These are phyloP conservation scores for Oxyteleia sp. DNA, from an alignment of 2,888 invertebrate genomes.

Conservation along the genomic window DNA sequence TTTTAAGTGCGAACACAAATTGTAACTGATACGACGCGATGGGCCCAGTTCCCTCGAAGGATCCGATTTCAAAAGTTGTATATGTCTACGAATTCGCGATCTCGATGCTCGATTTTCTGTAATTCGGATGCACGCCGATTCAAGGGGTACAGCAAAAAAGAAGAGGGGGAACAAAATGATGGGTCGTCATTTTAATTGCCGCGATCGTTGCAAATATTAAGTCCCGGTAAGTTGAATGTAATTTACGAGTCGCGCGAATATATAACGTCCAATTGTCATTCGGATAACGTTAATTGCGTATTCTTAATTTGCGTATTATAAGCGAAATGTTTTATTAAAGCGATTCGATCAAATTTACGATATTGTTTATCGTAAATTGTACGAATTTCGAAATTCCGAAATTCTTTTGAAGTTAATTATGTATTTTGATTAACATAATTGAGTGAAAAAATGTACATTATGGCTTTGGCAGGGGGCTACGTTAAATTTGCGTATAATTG, in stretches of 20 bases:
- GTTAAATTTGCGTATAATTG: not conserved
- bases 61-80: conserved; percentile 86
- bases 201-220: conserved; percentile 20
- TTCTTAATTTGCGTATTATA: conserved; percentile 34
- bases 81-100: conserved; percentile 69
- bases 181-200: conserved; percentile 44
- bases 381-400: conserved; percentile 40
- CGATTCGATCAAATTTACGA: conserved; percentile 35
- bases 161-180: not conserved
- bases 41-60: conserved; percentile 79
- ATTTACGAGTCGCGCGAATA: conserved; percentile 14
- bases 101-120: conserved; percentile 72
- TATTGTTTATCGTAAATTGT: conserved; percentile 34
- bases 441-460: conserved; percentile 38
- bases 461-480: not conserved
- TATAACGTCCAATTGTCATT: conserved; percentile 49
- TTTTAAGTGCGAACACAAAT: conserved; percentile 87
- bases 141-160: conserved; percentile 9
- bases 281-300: conserved; percentile 30
- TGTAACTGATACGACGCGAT: conserved; percentile 87
- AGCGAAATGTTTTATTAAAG: conserved; percentile 43
- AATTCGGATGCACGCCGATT: conserved; percentile 68
- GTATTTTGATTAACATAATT: conserved; percentile 50
- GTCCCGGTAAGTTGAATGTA: conserved; percentile 25
- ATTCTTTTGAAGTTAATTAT: conserved; percentile 32